Conservation (phyloP, 2,113 vertebrate species). For the Nyctibius bracteatus region DNA sequence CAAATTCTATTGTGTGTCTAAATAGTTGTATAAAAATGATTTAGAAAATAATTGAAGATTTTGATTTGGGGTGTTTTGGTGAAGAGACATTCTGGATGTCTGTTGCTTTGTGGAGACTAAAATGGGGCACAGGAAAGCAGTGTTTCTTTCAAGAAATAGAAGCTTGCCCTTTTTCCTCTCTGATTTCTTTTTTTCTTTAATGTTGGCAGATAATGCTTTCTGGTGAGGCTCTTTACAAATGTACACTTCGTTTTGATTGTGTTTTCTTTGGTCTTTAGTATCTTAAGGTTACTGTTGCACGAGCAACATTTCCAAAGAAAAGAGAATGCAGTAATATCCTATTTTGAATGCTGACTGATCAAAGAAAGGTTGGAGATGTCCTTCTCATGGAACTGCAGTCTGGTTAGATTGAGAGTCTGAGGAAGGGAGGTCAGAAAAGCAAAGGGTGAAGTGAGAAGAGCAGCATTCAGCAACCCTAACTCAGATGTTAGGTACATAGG, state of each 20-base stretch:
- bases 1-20: background rate
- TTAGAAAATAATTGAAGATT: background rate
- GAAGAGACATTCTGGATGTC: background rate
- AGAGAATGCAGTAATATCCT: background rate
- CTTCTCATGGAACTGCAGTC: background rate
- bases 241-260: background rate
- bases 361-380: background rate
- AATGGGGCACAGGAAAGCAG: background rate
- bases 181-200: background rate
- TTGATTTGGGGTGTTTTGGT: background rate
- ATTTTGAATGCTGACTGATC: background rate
- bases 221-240: background rate
- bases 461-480: background rate
- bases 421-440: background rate
- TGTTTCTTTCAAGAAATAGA: background rate
- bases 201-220: background rate
- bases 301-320: background rate
- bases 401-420: background rate
- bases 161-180: background rate
- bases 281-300: background rate
- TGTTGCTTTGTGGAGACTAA: background rate
- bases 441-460: background rate
- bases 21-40: background rate
- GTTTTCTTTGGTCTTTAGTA: background rate
- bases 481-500: background rate